Conservation (phyloP, 2,797 vertebrate genomes). For the Rachycentron canadum region DNA sequence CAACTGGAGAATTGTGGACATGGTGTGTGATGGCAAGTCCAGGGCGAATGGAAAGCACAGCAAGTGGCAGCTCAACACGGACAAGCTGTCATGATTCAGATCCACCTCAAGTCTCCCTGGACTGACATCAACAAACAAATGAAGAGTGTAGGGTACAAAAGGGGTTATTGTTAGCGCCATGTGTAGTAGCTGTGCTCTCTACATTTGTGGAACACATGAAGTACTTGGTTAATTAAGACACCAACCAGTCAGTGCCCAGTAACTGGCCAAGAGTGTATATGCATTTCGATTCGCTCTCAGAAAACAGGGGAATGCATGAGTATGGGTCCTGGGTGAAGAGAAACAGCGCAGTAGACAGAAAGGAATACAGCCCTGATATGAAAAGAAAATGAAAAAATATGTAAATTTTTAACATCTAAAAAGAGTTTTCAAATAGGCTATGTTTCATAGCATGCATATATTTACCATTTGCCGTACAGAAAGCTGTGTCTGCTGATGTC, state of each 20-base stretch:
- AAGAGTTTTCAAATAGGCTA: neutral
- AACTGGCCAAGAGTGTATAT: constrained; percentile 73
- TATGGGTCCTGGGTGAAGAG: constrained; percentile 86
- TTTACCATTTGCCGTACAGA: constrained; percentile 81
- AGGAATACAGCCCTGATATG: constrained; percentile 84
- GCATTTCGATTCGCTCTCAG: constrained; percentile 75
- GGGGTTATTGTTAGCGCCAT: constrained; percentile 15
- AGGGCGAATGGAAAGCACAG: constrained; percentile 93
- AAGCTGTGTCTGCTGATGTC: constrained; percentile 31
- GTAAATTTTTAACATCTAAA: neutral
- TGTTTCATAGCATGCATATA: neutral
- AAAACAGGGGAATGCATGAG: constrained; percentile 86
- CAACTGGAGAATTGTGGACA: constrained; percentile 77
- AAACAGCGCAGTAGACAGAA: constrained; percentile 86
- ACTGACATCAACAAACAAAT: constrained; percentile 46
- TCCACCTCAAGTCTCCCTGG: constrained; percentile 56
- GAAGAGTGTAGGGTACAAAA: constrained; percentile 60
- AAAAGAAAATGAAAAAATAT: constrained; percentile 1
- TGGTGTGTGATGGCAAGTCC: constrained; percentile 84
- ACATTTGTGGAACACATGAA: constrained; percentile 3
- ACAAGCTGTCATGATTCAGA: constrained; percentile 70
- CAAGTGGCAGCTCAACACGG: constrained; percentile 88
- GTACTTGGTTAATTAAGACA: constrained; percentile 23
- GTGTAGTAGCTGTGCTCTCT: neutral
- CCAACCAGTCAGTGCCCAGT: constrained; percentile 78